Evolutionary conservation across 2,888 invertebrate species (phyloP), one percentile per base, ranked within the genome.

Genomic region (Auanema freiburgensis): DNA sequence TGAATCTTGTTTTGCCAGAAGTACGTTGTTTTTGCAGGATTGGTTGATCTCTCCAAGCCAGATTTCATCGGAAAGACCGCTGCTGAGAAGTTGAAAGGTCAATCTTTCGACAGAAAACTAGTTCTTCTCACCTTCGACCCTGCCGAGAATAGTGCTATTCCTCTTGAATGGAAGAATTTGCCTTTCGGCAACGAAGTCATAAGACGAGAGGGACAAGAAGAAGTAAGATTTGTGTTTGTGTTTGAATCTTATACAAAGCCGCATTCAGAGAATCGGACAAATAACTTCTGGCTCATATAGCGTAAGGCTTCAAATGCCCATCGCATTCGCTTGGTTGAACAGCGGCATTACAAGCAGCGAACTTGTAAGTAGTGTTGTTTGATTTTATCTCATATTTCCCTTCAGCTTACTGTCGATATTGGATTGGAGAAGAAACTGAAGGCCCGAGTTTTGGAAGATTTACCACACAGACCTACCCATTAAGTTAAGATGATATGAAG

Each of bases 241-340:
- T 18, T 11, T 51, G n/a, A n/a, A 40, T 41, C 16, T 50, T 50
- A 11, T 12, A 16, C 12, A 50, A 16, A n/a, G n/a, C n/a, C n/a
- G n/a, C 14, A 8, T 76, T n/a, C 67, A 85, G 85, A 80, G 84
- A 43, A 83, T 86, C 53, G 86, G 86, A 3, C 84, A 84, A 71
- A 84, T 85, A 12, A 86, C 86, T 1, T 86, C 86, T 2, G 86
- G 86, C 3, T 77, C 81, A 46, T 86, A 78, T 74, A 84, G 85
- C 43, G 83, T 81, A 63, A 77, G 81, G 25, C 79, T 85, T 11
- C 76, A 81, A 40, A 71, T 81, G 43, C 81, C 84, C 24, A 71
- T 86, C 14, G 85, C 85, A n/a, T 84, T 85, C 69, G 86, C 85
- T 5, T 86, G 85, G 76, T 59, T 86, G n/a, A 84, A 85, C 41